Base-by-base conservation (phyloP, 2,113 vertebrate genomes). In the Cichladusa arquata region DNA sequence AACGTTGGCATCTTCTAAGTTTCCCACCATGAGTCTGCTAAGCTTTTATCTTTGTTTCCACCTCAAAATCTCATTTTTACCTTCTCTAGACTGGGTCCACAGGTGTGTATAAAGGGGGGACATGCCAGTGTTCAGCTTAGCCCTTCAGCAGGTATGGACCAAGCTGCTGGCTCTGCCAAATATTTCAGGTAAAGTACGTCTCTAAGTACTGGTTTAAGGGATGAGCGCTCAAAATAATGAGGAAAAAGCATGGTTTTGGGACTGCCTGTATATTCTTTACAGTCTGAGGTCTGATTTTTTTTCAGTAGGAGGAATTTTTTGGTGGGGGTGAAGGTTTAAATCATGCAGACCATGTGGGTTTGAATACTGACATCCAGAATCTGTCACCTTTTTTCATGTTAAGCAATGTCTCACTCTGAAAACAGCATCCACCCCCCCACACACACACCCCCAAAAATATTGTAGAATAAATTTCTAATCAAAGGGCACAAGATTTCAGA, bases 51-150 rank as follows among this genome's bases (percentile, higher is more conserved):
- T 79, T 76, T 42, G 5, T 9, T 86, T 29, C 4, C 5, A 2
- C 2, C 6, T 73, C 3, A 5, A 13, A 44, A 20, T 47, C 18
- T 19, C 19, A 51, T 56, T 81, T 90, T 60, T 28, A 26, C 11
- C 9, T 57, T 38, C 34, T 60, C 7, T 18, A 84, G 54, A 38
- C 16, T 2, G 1, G 14, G 2, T 18, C 5, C 15, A 3, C 14
- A 34, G 10, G 26, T 45, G 6, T 12, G 12, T 22, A 29, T 4
- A 18, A 3, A 6, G 20, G 1, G 9, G 11, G 14, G 9, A 44
- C 19, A 38, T 33, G 19, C 29, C 22, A 36, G 19, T 22, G 13
- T 50, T 76, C 8, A 5, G 11, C 26, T 70, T 25, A 81, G 31
- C 14, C 11, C 33, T 67, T 82, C 33, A 38, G 15, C 18, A 88